Evolutionary conservation across 2,888 invertebrate genomes (phyloP).

Genomic region (Marronus borbonicus): DNA sequence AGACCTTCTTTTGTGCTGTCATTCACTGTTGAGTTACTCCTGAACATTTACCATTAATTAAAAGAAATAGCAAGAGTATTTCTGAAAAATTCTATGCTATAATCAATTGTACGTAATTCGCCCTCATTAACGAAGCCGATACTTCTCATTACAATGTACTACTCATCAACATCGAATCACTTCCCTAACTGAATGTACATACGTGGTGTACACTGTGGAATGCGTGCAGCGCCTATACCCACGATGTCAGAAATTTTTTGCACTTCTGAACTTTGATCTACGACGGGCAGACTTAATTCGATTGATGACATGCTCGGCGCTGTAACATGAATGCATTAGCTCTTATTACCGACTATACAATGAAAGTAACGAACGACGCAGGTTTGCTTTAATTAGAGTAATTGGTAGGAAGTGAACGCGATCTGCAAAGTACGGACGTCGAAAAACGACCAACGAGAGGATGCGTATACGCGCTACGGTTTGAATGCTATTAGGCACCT

Average conservation of each 20-base stretch:
- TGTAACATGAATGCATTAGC: conserved; percentile 37
- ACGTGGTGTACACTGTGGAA: background rate
- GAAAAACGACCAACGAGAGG: conserved; percentile 15
- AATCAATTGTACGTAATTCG: too few relatives aligned
- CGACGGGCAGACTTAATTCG: conserved; percentile 18
- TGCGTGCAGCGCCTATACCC: conserved; percentile 6
- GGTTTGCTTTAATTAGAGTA: conserved; percentile 44
- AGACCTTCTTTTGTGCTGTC: too few relatives aligned
- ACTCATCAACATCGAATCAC: background rate
- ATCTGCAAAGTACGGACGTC: conserved; percentile 2
- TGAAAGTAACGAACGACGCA: conserved; percentile 36
- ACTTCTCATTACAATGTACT: too few relatives aligned
- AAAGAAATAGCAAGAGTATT: too few relatives aligned
- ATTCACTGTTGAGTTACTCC: too few relatives aligned
- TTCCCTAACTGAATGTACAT: background rate
- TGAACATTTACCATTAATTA: too few relatives aligned
- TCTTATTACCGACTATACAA: conserved; percentile 25
- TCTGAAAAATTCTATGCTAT: too few relatives aligned
- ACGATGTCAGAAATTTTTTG: conserved; percentile 22
- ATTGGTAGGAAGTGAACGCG: conserved; percentile 41
- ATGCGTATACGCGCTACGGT: background rate
- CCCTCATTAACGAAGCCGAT: too few relatives aligned
- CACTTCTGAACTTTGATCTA: conserved; percentile 37
- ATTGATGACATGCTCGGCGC: conserved; percentile 13
- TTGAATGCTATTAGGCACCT: conserved; percentile 13